These are phyloP conservation scores for Lanistes nyassanus DNA, from an alignment of 1,140 invertebrate genomes.

Conservation along the genomic window DNA sequence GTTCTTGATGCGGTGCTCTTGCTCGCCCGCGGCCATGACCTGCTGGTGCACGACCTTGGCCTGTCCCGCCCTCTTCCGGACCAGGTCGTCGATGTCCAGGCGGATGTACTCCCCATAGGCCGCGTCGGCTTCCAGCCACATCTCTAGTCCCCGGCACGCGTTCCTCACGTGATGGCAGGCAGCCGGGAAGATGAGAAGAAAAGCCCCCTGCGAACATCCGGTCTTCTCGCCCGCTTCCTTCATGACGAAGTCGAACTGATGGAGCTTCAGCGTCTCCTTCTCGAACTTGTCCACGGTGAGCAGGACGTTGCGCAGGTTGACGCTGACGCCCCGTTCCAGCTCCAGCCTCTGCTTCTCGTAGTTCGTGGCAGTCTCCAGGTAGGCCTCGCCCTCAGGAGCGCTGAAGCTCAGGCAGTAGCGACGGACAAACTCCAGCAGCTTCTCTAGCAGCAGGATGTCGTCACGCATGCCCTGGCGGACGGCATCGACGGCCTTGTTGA, in stretches of 20 bases:
- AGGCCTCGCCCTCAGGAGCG: conserved; percentile 32
- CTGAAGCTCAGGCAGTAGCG: conserved; percentile 53
- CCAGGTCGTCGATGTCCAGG: conserved; percentile 46
- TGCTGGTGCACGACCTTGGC: conserved; percentile 30
- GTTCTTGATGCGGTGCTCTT: conserved; percentile 46
- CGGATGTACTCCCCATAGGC: conserved; percentile 44
- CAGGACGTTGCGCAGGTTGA: conserved; percentile 38
- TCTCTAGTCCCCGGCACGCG: conserved; percentile 39
- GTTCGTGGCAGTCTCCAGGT: conserved; percentile 49
- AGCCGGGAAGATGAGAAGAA: conserved; percentile 49
- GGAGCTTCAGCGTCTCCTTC: conserved; percentile 36
- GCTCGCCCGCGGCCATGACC: conserved; percentile 39
- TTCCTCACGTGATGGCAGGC: conserved; percentile 48
- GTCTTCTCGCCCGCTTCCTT: conserved; percentile 38
- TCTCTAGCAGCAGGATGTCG: conserved; percentile 32
- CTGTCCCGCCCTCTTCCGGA: conserved; percentile 36
- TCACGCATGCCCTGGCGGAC: conserved; percentile 40
- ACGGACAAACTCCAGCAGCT: conserved; percentile 38
- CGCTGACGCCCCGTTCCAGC: conserved; percentile 36
- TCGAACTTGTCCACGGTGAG: conserved; percentile 46
- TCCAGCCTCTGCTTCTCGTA: conserved; percentile 51
- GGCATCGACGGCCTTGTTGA: conserved; percentile 33
- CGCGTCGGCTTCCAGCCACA: conserved; percentile 50
- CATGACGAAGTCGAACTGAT: conserved; percentile 41
- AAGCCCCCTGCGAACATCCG: conserved; percentile 37